Base-by-base conservation (phyloP, 2,888 invertebrate species). In the Hypselothyrea guttata region DNA sequence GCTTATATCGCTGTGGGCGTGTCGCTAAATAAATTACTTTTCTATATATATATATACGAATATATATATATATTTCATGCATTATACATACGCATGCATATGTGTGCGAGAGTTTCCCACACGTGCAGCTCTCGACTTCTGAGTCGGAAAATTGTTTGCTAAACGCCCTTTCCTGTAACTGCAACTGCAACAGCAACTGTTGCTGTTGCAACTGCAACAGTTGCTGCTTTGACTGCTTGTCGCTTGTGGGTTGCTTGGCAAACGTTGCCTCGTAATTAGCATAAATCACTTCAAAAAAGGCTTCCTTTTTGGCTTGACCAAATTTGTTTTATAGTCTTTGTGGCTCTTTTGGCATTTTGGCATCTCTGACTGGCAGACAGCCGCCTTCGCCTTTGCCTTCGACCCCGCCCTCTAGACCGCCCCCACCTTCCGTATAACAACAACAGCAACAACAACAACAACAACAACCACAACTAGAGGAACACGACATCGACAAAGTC, bases 271-370 rank as follows among this genome's bases (percentile, higher is more conserved):
- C 83, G 78, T 78, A 84, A 81, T 81, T 81, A 84, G 78, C 81
- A 84, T 81, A 84, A 81, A 84, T 84, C 81, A 84, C 81, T 84
- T 81, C 78, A 74, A 78, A 84, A 79, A 81, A 74, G 81, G 84
- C 84, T 81, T 75, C 84, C 82, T 74, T 78, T 78, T 78, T 71
- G 71, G 83, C 71, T 69, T 84, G 82, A 81, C 81, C 81, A 84
- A 81, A 81, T 81, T 81, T 84, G 82, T 81, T 70, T 81, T 81
- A 81, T 81, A 81, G 82, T 69, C 81, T 74, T 65, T 66, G 69
- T 65, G 58, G 75, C 81, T 76, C 76, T 79, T 79, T 81, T 76
- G 79, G 83, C 83, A 76, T 79, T 79, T 79, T 79, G 84, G 83
- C 78, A 83, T 79, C 83, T 63, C 66, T 72, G 71, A 68, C 83